Base-by-base conservation (phyloP, 1,140 invertebrate genomes). In the Lepidotrigona ventralis region DNA sequence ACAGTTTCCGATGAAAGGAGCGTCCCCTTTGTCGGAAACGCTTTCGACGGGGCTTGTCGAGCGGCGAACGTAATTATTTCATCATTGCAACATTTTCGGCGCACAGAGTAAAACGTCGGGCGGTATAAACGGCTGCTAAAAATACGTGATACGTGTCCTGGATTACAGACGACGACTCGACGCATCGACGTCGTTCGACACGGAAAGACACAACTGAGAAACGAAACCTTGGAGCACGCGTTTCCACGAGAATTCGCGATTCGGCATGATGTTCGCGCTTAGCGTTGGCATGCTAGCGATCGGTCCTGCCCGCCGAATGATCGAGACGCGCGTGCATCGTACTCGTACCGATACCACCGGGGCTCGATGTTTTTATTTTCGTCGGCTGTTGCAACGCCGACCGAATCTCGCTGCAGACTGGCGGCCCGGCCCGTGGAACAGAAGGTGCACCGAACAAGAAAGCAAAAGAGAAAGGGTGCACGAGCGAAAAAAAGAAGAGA, bases 321-420 rank as follows among this genome's bases (percentile, higher is more conserved):
- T 60, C 21, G 33, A 12, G 17, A 5, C 9, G 19, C 51, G 71
- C 66, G 56, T 74, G 60, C 72, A 73, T 60, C 56, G 39, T 46
- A 46, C 39, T 60, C 56, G 39, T 46, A 46, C 39, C 39, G 39
- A 46, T 46, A 46, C 39, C 39, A 46, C 39, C 39, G 39, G 39
- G 39, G 39, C 6, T 46, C 39, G 39, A 46, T 46, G 39, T 46
- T 71, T 69, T 39, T 64, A 5, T 71, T 33, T 60, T 71, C 66
- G 46, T 19, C 77, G 46, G n/a, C 33, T 68, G 84, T 82, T 77
- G 85, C 74, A 85, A 85, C 75, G 66, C 72, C 88, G 60, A 86
- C 85, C 81, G 64, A 88, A 88, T 80, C 88, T 69, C 77, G 82
- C 75, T 77, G 85, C 84, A 86, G 79, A 92, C 91, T 92, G 89